Evolutionary conservation across 2,113 vertebrate species (phyloP).

Genomic region (Corvus moneduloides): DNA sequence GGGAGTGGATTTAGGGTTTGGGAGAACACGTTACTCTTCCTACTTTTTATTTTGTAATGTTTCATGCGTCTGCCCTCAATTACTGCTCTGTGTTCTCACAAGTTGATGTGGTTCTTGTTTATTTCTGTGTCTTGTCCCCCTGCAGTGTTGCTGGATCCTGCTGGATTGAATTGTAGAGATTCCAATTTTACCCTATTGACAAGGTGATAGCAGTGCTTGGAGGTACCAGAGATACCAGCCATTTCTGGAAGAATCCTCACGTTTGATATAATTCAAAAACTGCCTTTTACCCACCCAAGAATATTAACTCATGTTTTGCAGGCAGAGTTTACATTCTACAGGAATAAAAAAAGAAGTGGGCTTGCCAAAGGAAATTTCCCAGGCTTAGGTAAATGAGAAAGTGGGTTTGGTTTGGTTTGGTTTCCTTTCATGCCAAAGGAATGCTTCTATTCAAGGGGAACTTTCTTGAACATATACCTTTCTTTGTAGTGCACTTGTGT

Average conservation of each 20-base stretch:
- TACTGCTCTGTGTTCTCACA: not conserved
- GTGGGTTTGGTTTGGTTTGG: rapidly evolving
- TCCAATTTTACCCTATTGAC: not conserved
- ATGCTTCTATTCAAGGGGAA: not conserved
- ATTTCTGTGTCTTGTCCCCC: not conserved
- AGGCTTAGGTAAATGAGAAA: not conserved
- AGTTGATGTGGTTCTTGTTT: not conserved
- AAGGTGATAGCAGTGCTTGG: not conserved
- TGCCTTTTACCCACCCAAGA: not conserved
- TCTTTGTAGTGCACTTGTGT: not conserved
- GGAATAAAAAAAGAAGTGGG: not conserved
- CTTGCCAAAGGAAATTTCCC: not conserved
- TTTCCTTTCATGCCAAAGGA: not conserved
- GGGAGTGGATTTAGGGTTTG: not conserved
- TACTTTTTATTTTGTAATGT: not conserved
- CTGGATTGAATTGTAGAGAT: not conserved
- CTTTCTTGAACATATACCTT: not conserved
- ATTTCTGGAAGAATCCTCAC: not conserved
- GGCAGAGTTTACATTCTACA: not conserved
- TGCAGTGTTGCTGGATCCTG: not conserved
- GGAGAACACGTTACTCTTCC: not conserved
- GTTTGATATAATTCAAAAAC: not conserved
- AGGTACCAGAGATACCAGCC: not conserved
- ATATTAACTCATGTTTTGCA: not conserved
- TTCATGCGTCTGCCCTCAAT: not conserved